phyloP scores from a whole-genome alignment of 2,113 vertebrate species.

The Struthio camelus region DNA sequence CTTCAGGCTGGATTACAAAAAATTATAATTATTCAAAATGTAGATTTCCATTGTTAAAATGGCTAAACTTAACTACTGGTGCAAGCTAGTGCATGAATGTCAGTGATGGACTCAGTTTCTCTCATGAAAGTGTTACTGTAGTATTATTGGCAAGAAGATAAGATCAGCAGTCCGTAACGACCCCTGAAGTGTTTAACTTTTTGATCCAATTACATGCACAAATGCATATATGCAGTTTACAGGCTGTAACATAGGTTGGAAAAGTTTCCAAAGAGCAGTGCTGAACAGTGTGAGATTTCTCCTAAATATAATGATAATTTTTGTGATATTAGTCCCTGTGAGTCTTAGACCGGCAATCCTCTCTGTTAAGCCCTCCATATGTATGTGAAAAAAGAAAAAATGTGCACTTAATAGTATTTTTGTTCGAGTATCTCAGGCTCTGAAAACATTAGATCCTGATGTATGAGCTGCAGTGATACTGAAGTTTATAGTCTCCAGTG shows the following conservation, averaged over 20 bases:
- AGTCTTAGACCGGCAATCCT: background rate
- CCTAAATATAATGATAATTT: background rate
- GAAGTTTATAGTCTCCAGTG: background rate
- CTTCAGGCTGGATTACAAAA: constrained; percentile 8
- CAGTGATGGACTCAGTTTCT: background rate
- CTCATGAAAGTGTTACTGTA: background rate
- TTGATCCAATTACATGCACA: background rate
- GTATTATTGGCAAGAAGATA: background rate
- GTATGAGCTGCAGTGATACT: background rate
- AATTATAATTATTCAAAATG: background rate
- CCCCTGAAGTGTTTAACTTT: background rate
- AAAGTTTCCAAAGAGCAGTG: background rate
- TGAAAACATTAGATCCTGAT: background rate
- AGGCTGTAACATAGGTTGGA: background rate
- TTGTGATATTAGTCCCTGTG: background rate
- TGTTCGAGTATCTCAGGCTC: background rate
- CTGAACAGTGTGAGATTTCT: background rate
- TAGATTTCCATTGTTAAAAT: background rate
- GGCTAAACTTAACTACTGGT: background rate
- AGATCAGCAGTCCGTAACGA: background rate
- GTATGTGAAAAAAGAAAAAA: background rate
- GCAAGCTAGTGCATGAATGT: background rate
- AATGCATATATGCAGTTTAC: background rate
- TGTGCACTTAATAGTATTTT: background rate
- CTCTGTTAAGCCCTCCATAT: background rate